Conservation (phyloP, 1,140 invertebrate genomes). For the Nasonia vitripennis region DNA sequence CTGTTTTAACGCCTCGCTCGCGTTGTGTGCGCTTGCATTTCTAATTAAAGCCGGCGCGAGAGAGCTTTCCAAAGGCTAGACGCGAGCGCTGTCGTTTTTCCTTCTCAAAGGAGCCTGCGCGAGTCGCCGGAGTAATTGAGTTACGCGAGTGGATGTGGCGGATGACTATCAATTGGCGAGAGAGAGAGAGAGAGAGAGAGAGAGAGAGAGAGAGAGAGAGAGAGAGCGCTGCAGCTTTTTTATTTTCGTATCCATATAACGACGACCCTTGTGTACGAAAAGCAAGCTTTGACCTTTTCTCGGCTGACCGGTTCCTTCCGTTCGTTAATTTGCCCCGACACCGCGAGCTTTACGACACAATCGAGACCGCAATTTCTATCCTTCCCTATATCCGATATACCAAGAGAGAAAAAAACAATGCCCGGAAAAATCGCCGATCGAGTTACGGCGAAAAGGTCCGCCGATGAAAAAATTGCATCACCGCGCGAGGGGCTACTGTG, state of each 20-base stretch:
- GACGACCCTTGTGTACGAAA: neutral
- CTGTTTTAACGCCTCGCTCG: neutral
- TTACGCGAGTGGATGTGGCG: neutral
- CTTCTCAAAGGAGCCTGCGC: neutral
- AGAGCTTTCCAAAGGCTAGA: neutral
- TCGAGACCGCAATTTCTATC: neutral
- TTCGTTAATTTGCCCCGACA: neutral
- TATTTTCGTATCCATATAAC: neutral
- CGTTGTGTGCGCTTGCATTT: neutral
- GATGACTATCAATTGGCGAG: neutral
- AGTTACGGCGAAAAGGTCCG: neutral
- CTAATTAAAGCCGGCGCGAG: neutral
- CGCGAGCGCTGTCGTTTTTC: neutral
- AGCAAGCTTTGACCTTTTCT: neutral
- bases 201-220: neutral
- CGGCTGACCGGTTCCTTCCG: neutral
- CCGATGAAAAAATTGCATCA: conserved; percentile 11
- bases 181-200: too few relatives aligned
- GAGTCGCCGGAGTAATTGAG: too few relatives aligned
- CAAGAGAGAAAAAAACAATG: neutral
- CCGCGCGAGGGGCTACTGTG: neutral
- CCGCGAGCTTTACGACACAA: neutral
- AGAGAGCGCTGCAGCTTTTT: conserved; percentile 26
- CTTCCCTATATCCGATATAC: neutral
- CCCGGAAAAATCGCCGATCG: conserved; percentile 22